Conservation (phyloP, 1,140 invertebrate species). For the Sesamia nonagrioides region DNA sequence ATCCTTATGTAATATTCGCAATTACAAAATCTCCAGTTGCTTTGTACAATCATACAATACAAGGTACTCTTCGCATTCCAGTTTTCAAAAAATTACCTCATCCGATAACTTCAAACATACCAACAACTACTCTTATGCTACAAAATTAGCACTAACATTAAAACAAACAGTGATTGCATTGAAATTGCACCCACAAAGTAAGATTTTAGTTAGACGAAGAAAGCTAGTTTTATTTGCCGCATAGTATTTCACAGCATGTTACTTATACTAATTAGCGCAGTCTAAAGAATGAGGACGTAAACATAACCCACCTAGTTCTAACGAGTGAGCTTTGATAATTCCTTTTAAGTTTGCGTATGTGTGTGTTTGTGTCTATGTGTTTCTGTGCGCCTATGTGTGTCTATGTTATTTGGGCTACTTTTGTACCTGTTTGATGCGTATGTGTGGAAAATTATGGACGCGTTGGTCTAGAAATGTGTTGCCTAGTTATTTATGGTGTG, state of each 20-base stretch:
- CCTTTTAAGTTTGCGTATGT: conserved; percentile 11
- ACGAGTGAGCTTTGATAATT: conserved; percentile 48
- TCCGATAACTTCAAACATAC: no score
- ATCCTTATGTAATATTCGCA: no score
- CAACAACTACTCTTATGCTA: conserved; percentile 15
- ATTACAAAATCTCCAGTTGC: no score
- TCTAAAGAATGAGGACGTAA: conserved; percentile 56
- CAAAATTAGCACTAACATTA: conserved; percentile 42
- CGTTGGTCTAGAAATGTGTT: not conserved
- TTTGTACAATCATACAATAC: no score
- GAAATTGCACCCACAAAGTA: conserved; percentile 56
- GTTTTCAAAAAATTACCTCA: not conserved
- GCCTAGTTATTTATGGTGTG: no score
- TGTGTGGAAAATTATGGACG: not conserved
- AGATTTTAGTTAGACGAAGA: conserved; percentile 59
- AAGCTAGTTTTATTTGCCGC: conserved; percentile 62
- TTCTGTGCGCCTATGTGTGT: no score
- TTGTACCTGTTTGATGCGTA: not conserved
- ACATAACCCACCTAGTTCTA: conserved; percentile 48
- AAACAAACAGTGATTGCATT: conserved; percentile 49
- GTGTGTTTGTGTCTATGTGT: not conserved
- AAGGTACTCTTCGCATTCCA: no score
- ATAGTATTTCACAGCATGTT: conserved; percentile 61
- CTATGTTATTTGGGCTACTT: no score
- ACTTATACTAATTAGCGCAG: conserved; percentile 66